A percentile compares a stretch with the other conserved stretches of the same genome.
phyloP scores from a whole-genome alignment of 2,888 invertebrate genomes.

The Cataglyphis livida region DNA sequence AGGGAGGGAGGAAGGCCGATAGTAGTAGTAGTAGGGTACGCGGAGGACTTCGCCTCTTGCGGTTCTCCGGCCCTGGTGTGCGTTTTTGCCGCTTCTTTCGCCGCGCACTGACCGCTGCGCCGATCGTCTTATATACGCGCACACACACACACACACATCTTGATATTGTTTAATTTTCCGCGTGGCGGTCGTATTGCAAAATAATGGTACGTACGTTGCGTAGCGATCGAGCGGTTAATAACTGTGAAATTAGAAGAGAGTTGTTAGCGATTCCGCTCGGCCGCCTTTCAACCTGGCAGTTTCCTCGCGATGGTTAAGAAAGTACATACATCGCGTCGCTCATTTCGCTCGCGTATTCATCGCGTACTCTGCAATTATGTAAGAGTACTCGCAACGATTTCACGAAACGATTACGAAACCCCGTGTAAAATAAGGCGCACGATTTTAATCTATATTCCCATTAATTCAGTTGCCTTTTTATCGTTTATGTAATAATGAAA shows the following conservation, averaged over 20 bases:
- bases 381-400: constrained; percentile 50
- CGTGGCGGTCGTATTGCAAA: constrained; percentile 10
- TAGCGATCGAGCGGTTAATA: constrained; percentile 18
- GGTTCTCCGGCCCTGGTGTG: constrained; percentile 31
- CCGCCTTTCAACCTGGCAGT: constrained; percentile 48
- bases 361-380: constrained; percentile 50
- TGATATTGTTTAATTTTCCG: constrained; percentile 35
- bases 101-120: constrained; percentile 53
- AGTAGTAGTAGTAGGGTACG: constrained; percentile 29
- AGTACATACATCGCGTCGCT: constrained; percentile 14
- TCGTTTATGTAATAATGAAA: constrained; percentile 40
- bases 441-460: constrained; percentile 51
- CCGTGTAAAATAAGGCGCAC: constrained; percentile 39
- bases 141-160: background rate
- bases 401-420: constrained; percentile 49
- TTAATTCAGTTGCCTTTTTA: constrained; percentile 45
- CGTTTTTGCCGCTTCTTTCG: constrained; percentile 51
- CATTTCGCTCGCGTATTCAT: constrained; percentile 32
- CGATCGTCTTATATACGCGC: background rate
- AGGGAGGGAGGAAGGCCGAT: constrained; percentile 29
- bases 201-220: constrained; percentile 17
- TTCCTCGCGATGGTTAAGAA: constrained; percentile 47
- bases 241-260: constrained; percentile 25
- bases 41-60: constrained; percentile 59
- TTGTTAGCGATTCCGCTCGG: constrained; percentile 41